Conservation (phyloP, 2,888 invertebrate genomes). For the Syritta pipiens region DNA sequence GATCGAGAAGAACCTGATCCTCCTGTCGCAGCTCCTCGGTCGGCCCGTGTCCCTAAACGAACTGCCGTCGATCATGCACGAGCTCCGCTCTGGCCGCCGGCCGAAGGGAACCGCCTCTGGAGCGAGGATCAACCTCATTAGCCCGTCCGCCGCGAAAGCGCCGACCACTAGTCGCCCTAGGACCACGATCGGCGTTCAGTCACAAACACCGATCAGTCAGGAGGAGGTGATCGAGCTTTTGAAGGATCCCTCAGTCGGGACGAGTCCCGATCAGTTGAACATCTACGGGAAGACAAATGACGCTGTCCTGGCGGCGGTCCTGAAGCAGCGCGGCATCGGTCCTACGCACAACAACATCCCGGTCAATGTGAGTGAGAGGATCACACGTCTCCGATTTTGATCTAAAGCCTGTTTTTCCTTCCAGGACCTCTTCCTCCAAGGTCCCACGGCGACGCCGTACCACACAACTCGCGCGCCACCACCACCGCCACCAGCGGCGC, state of each 20-base stretch:
- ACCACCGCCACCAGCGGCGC: conserved; percentile 74
- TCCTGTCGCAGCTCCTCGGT: conserved; percentile 70
- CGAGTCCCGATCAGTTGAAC: conserved; percentile 71
- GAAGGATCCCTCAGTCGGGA: conserved; percentile 72
- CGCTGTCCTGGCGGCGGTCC: conserved; percentile 84
- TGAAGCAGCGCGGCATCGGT: conserved; percentile 87
- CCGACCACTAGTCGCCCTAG: conserved; percentile 74
- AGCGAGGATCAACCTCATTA: conserved; percentile 57
- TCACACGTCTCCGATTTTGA: not conserved
- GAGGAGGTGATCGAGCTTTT: conserved; percentile 71
- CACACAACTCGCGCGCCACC: conserved; percentile 72
- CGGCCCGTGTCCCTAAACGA: conserved; percentile 65
- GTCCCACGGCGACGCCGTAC: conserved; percentile 76
- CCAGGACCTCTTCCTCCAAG: conserved; percentile 82
- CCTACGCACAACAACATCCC: conserved; percentile 81
- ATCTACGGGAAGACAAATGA: conserved; percentile 84
- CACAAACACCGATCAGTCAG: conserved; percentile 69
- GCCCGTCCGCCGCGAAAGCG: conserved; percentile 71
- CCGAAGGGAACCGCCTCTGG: conserved; percentile 43
- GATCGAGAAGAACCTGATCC: conserved; percentile 68
- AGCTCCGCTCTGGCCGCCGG: conserved; percentile 66
- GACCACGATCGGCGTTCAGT: conserved; percentile 73
- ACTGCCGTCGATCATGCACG: conserved; percentile 69
- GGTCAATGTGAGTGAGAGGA: conserved; percentile 72
- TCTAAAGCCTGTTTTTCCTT: not conserved